phyloP scores from a whole-genome alignment of 2,113 vertebrate genomes.

The Xenopus laevis region DNA sequence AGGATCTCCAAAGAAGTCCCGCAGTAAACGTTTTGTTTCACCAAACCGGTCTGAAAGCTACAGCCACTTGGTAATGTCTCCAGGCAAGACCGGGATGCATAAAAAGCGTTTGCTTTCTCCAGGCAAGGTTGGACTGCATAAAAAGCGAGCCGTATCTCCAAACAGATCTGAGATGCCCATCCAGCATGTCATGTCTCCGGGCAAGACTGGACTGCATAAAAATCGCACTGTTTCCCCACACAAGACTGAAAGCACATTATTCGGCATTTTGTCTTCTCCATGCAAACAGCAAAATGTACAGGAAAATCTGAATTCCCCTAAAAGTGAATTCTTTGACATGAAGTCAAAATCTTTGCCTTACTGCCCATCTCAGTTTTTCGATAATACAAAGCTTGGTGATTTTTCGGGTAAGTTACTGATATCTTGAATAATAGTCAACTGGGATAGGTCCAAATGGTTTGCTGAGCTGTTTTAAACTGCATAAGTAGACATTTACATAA shows the following conservation, averaged over 20 bases:
- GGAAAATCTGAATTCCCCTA: not conserved
- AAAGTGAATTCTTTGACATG: constrained; percentile 26
- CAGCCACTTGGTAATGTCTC: not conserved
- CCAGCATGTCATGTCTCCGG: not conserved
- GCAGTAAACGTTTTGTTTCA: not conserved
- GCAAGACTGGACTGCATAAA: not conserved
- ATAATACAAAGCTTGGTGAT: constrained; percentile 50
- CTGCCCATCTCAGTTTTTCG: constrained; percentile 53
- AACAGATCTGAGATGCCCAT: constrained; percentile 2
- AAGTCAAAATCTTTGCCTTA: constrained; percentile 21
- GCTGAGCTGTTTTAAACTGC: no score
- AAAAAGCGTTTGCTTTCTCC: not conserved
- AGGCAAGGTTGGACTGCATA: not conserved
- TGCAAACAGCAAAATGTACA: constrained; percentile 27
- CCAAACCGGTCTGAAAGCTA: not conserved
- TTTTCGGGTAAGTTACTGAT: constrained; percentile 34
- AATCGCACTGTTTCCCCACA: not conserved
- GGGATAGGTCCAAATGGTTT: not conserved
- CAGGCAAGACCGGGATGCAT: not conserved
- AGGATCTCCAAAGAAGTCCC: constrained; percentile 2
- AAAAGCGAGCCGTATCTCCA: constrained; percentile 5
- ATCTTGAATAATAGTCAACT: not conserved
- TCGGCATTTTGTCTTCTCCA: constrained; percentile 39
- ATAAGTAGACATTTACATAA: no score
- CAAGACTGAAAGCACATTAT: not conserved